Conservation (phyloP, 2,888 invertebrate species). For the Linnaemya tessellans region DNA sequence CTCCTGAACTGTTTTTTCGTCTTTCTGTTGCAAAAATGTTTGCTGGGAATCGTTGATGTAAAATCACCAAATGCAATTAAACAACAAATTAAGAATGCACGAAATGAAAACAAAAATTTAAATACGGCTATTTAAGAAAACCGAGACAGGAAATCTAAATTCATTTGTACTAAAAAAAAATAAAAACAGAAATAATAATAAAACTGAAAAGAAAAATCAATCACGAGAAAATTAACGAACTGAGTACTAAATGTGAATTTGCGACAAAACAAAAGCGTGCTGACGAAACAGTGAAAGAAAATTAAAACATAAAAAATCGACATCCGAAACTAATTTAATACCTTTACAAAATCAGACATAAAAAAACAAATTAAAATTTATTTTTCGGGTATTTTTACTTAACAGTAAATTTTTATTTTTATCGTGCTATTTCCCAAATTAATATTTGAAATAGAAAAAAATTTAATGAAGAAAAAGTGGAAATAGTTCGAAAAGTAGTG, state of each 20-base stretch:
- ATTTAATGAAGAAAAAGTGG: too few species aligned
- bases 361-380: too few species aligned
- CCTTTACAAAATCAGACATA: background rate
- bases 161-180: constrained; percentile 3
- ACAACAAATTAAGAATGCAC: background rate
- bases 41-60: constrained; percentile 2
- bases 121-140: constrained; percentile 31
- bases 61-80: constrained; percentile 25
- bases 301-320: background rate
- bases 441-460: too few species aligned
- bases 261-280: constrained; percentile 39
- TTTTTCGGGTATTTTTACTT: too few species aligned
- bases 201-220: constrained; percentile 5
- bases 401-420: too few species aligned
- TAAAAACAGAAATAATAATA: background rate
- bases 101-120: constrained; percentile 16
- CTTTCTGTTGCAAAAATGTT: constrained; percentile 11
- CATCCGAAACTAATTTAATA: constrained; percentile 7
- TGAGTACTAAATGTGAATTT: constrained; percentile 45
- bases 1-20: too few species aligned
- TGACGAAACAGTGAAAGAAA: constrained; percentile 42
- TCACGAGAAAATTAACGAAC: constrained; percentile 65
- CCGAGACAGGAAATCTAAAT: constrained; percentile 58
- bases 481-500: too few species aligned
- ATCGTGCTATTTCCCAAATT: too few species aligned